Base-by-base conservation (phyloP, 2,888 invertebrate species). In the Philopedon plagiatum region DNA sequence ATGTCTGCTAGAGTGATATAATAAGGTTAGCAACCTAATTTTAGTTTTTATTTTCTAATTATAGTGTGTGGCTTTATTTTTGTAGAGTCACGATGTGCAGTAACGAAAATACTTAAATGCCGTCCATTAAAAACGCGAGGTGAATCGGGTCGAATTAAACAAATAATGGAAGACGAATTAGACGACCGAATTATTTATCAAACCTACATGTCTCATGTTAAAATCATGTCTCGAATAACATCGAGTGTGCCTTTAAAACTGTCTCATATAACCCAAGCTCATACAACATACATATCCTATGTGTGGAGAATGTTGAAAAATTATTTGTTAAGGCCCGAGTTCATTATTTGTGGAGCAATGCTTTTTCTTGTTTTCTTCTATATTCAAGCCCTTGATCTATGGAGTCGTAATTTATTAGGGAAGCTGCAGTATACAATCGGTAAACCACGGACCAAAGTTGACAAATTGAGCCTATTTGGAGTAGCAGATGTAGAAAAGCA, bases 131-230 rank as follows among this genome's bases (percentile, higher is more conserved):
- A 65, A 54, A n/a, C 65, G 61, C 73, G 61, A 60, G 15, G 18
- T 58, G 54, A 44, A 39, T 65, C 37, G 54, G 26, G 26, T 46
- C 41, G 29, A 23, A 61, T 29, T 63, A 39, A 9, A 1, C 8
- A 61, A 56, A 73, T 64, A 83, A 96, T 96, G 96, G 96, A 96
- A 90, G 95, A 96, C 92, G 95, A 95, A 88, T 88, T 95, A 82
- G 95, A 96, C 87, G 95, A 95, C 82, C 92, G 91, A 89, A 92
- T 95, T 81, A 88, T 95, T 81, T 94, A 94, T 86, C 95, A 95
- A 89, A 94, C 95, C 32, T 94, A 94, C 86, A 87, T 94, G 78
- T 94, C 94, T 78, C 94, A 95, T 85, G 91, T 94, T 91, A 95
- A 94, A 89, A 89, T 95, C 78, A 87, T 95, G 83, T 94, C 95